Evolutionary conservation across 2,113 vertebrate genomes (phyloP).

Genomic region (Trematomus loennbergii): DNA sequence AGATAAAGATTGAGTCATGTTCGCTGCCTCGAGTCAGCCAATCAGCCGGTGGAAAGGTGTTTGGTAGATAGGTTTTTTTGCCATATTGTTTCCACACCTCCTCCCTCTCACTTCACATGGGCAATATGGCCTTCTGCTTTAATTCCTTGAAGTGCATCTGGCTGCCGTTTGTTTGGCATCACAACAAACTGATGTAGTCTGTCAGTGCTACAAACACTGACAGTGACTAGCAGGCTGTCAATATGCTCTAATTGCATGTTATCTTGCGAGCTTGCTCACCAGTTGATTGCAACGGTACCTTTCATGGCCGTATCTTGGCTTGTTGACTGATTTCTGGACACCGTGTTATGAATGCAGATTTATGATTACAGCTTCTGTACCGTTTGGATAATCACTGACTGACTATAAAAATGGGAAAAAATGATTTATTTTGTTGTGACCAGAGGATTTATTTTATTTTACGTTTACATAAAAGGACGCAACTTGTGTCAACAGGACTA

Average conservation of each 20-base stretch:
- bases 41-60: constrained; percentile 59
- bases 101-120: constrained; percentile 48
- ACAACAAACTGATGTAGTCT: constrained; percentile 51
- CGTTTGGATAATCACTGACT: constrained; percentile 9
- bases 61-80: constrained; percentile 59
- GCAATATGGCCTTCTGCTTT: constrained; percentile 51
- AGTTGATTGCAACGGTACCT: constrained; percentile 39
- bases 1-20: constrained; percentile 78
- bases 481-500: background rate
- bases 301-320: constrained; percentile 38
- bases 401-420: background rate
- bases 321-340: constrained; percentile 28
- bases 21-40: constrained; percentile 61
- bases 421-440: background rate
- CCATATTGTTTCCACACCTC: constrained; percentile 63
- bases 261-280: constrained; percentile 31
- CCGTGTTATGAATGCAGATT: constrained; percentile 39
- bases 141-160: constrained; percentile 57
- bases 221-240: constrained; percentile 55
- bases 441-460: background rate
- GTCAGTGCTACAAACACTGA: constrained; percentile 39
- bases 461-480: background rate
- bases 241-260: constrained; percentile 43
- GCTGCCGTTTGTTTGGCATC: constrained; percentile 47
- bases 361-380: constrained; percentile 27